Evolutionary conservation across 2,888 invertebrate species (phyloP).

Genomic region (Microctonus aethiopoides): DNA sequence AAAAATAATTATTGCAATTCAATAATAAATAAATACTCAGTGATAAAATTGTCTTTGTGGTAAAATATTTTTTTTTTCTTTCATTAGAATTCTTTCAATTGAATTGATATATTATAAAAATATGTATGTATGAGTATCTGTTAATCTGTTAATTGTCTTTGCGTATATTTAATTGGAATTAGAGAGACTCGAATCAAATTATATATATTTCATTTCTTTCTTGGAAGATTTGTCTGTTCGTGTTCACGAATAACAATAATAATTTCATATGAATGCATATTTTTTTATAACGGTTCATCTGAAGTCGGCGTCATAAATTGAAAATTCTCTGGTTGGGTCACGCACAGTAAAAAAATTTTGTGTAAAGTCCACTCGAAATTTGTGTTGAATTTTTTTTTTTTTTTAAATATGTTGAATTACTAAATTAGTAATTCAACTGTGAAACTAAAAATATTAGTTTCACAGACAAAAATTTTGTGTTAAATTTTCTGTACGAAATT

Average conservation of each 20-base stretch:
- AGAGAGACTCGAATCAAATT: neutral
- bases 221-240: slow-evolving; percentile 1
- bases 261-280: slow-evolving; percentile 3
- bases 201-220: neutral
- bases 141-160: too few relatives aligned
- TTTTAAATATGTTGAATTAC: too few relatives aligned
- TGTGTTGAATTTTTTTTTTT: too few relatives aligned
- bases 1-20: neutral
- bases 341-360: too few relatives aligned
- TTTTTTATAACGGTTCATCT: slow-evolving; percentile 6
- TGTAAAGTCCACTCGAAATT: too few relatives aligned
- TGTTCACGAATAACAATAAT: neutral
- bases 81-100: neutral
- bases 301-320: slow-evolving; percentile 19
- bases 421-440: too few relatives aligned
- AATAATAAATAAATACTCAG: neutral
- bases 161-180: neutral
- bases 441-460: too few relatives aligned
- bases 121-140: too few relatives aligned
- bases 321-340: slow-evolving; percentile 8
- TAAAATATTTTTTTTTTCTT: neutral
- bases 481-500: too few relatives aligned
- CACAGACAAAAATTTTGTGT: too few relatives aligned
- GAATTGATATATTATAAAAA: neutral
- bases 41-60: neutral